Evolutionary conservation across 2,113 vertebrate genomes (phyloP), one percentile per base, ranked within the genome.

Genomic region (Rhinopomastus cyanomelas): DNA sequence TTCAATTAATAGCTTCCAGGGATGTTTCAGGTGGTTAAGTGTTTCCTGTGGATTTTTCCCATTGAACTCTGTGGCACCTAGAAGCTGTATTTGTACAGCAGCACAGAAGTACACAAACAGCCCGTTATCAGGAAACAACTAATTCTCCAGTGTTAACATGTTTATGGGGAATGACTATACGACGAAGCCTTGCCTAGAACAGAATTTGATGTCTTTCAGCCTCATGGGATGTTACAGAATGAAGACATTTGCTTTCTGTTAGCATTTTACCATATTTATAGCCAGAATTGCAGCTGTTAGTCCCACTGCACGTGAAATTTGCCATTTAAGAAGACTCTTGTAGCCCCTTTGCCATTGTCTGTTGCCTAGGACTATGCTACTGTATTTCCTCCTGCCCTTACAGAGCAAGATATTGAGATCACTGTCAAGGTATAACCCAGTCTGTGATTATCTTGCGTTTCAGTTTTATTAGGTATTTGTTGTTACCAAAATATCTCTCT

Each of bases 11-110:
- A 88, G 53, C 79, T 92, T 62, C 71, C 42, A 71, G 87, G 81
- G 71, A 37, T 76, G 72, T 83, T 89, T 71, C 15, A 0, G 79
- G 39, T 74, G 66, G 42, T 65, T 72, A 55, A 51, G 37, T 68
- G 59, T 81, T 83, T 66, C 11, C 9, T 32, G 10, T 84, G 83
- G 73, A 68, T 84, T 94, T 89, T 91, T 88, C 88, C 92, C 89
- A 21, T 23, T 61, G 77, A 85, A 78, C 62, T 89, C 20, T 3
- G 2, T 60, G 66, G 67, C 23, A 56, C 60, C 27, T 48, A 87
- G 60, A 59, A 81, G 44, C 17, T 85, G 6, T 76, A 32, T 77
- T 83, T 65, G 39, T 53, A 49, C 78, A 67, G 77, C 73, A 89
- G 39, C 73, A 49, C 30, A 48, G 42, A 87, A 65, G 36, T 36